Percentiles rank a stretch among this genome's conserved stretches.
phyloP scores from a whole-genome alignment of 2,797 vertebrate species.

The Gallinago stenura region DNA sequence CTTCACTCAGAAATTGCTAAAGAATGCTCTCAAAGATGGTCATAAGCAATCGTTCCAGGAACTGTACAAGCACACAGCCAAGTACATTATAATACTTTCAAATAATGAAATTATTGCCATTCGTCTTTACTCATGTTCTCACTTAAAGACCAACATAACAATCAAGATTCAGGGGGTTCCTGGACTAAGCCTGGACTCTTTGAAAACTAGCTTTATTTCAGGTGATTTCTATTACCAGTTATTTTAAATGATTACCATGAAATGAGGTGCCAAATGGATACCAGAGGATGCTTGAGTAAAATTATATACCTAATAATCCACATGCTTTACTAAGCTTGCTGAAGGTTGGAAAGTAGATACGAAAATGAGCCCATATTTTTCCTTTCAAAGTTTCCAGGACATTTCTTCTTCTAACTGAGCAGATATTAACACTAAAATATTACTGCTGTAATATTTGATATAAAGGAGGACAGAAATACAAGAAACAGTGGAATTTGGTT shows the following conservation, averaged over 20 bases:
- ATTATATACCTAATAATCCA: conserved; percentile 30
- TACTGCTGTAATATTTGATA: neutral
- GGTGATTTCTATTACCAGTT: conserved; percentile 44
- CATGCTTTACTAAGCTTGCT: neutral
- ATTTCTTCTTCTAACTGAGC: neutral
- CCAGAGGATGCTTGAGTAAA: conserved; percentile 11
- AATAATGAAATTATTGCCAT: conserved; percentile 11
- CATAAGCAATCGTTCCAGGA: neutral
- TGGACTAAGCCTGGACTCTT: neutral
- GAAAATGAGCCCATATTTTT: conserved; percentile 19
- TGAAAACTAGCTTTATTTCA: conserved; percentile 6
- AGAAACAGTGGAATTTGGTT: neutral
- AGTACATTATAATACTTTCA: conserved; percentile 23
- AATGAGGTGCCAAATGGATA: conserved; percentile 48
- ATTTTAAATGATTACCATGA: conserved; percentile 24
- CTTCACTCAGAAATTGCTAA: conserved; percentile 13
- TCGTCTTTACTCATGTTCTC: neutral
- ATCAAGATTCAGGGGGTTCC: neutral
- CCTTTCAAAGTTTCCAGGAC: neutral
- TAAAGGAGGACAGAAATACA: neutral
- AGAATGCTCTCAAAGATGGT: neutral
- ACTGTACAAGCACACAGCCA: neutral
- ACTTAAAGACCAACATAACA: neutral
- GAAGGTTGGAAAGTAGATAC: neutral
- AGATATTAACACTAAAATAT: neutral